Evolutionary conservation across 2,888 invertebrate genomes (phyloP).

Genomic region (Coelinius sp.): DNA sequence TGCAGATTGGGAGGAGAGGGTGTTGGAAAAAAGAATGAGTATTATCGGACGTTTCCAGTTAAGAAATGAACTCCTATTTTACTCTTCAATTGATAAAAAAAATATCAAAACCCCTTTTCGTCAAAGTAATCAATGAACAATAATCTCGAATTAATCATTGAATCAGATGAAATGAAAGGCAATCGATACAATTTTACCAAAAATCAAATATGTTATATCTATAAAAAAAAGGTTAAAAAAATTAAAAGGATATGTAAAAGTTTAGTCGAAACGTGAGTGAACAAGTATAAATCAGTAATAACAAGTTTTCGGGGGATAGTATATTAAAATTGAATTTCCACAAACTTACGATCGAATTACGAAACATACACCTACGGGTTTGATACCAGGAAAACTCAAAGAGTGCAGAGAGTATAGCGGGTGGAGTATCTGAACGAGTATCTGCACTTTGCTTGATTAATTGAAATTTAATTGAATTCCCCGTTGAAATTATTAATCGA

Average conservation of each 20-base stretch:
- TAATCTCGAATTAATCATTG: too few species aligned
- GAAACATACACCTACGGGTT: slow-evolving; percentile 7
- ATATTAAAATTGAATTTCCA: slow-evolving; percentile 62
- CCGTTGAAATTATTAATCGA: slow-evolving; percentile 61
- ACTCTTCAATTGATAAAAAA: neutral
- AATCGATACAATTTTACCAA: too few species aligned
- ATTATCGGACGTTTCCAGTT: neutral
- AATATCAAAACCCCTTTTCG: too few species aligned
- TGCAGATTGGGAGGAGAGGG: neutral
- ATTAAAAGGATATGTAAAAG: neutral
- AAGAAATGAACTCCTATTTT: neutral
- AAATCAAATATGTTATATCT: too few species aligned
- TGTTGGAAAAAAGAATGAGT: neutral
- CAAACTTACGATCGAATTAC: slow-evolving; percentile 49
- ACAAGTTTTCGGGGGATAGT: slow-evolving; percentile 31
- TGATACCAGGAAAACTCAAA: slow-evolving; percentile 3
- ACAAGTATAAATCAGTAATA: neutral
- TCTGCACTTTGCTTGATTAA: slow-evolving; percentile 57
- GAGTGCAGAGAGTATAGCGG: slow-evolving; percentile 27
- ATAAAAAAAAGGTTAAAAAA: too few species aligned
- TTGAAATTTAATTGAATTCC: slow-evolving; percentile 66
- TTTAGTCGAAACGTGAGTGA: neutral
- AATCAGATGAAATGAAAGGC: too few species aligned
- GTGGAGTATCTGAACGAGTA: slow-evolving; percentile 35
- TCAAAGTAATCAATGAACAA: too few species aligned